phyloP scores from a whole-genome alignment of 2,113 vertebrate species.

The Corythoichthys haematopterus region DNA sequence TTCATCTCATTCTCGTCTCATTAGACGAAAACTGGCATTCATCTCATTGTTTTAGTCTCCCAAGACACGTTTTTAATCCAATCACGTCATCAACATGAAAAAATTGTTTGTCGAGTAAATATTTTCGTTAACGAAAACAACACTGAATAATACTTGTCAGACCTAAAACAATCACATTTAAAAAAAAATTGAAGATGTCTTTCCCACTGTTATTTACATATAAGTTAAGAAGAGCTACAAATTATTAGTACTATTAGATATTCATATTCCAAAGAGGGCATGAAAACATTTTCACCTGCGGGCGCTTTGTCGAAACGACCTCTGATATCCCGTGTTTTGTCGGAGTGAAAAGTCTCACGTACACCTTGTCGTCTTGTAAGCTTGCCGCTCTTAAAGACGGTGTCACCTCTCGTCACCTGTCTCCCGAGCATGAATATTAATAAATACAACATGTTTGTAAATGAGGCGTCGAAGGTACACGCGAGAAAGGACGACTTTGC shows the following conservation, averaged over 20 bases:
- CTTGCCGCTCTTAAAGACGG: slow-evolving; percentile 31
- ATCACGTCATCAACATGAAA: no score
- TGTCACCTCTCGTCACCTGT: slow-evolving; percentile 60
- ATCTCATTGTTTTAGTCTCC: no score
- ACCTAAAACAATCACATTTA: no score
- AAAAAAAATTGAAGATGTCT: no score
- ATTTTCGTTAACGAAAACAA: no score
- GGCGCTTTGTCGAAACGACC: slow-evolving; percentile 42
- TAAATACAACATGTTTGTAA: slow-evolving; percentile 61
- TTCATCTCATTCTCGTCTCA: no score
- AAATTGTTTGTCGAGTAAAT: no score
- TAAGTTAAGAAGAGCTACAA: not conserved
- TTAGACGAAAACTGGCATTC: no score
- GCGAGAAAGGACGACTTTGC: slow-evolving; percentile 49
- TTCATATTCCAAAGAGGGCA: slow-evolving; percentile 36
- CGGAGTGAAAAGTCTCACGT: slow-evolving; percentile 31
- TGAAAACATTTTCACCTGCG: slow-evolving; percentile 46
- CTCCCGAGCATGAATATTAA: slow-evolving; percentile 65
- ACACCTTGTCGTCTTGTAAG: slow-evolving; percentile 44
- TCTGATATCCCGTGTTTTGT: slow-evolving; percentile 57
- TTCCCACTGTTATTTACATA: no score
- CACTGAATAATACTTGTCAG: no score
- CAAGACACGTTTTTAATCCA: no score
- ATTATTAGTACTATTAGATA: not conserved
- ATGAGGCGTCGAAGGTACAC: slow-evolving; percentile 44